These are phyloP conservation scores for Cebus imitator DNA, from an alignment of 2,113 vertebrate genomes.

Conservation along the genomic window DNA sequence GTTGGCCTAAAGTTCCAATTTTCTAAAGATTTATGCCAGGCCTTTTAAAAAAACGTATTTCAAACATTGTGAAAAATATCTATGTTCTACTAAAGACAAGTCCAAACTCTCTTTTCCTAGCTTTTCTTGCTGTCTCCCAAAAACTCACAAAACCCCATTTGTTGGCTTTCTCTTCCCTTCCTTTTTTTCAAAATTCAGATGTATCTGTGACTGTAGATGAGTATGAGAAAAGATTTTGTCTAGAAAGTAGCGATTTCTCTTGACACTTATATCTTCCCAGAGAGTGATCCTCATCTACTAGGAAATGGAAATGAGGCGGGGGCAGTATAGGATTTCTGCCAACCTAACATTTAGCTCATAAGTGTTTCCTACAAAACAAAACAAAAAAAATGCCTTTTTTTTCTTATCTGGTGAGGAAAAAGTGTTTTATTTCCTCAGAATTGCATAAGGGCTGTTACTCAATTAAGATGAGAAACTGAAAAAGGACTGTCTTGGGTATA, in stretches of 20 bases:
- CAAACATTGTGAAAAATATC: not conserved
- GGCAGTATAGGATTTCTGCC: not conserved
- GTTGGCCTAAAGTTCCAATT: not conserved
- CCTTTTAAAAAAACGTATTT: not conserved
- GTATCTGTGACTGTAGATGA: not conserved
- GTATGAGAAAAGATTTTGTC: not conserved
- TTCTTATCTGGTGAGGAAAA: not conserved
- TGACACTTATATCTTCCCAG: not conserved
- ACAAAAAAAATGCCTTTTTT: not conserved
- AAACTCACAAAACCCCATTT: not conserved
- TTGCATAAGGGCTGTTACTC: not conserved
- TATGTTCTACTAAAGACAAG: too few relatives aligned
- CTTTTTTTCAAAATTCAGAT: not conserved
- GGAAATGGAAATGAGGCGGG: not conserved
- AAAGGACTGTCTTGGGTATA: not conserved
- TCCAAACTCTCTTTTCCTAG: not conserved
- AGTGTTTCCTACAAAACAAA: not conserved
- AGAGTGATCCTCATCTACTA: not conserved
- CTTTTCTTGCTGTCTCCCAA: not conserved
- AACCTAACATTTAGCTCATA: not conserved
- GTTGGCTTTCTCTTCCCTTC: not conserved
- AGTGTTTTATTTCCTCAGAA: not conserved
- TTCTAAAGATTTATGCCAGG: not conserved
- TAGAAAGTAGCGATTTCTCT: not conserved
- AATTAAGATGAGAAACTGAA: not conserved